These are phyloP conservation scores for Kryphioiulus occultus DNA, from an alignment of 2,888 invertebrate genomes.

Conservation along the genomic window DNA sequence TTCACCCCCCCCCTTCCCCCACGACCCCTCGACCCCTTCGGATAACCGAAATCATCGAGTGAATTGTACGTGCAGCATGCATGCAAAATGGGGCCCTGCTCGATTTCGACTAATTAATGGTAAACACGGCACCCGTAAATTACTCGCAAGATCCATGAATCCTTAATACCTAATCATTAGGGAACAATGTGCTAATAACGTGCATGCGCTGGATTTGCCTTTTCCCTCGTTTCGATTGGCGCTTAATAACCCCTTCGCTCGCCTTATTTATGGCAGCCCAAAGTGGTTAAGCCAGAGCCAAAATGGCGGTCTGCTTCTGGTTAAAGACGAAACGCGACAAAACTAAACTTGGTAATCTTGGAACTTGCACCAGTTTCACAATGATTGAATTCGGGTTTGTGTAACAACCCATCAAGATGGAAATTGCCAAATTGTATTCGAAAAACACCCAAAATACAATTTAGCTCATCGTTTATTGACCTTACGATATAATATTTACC, in stretches of 20 bases:
- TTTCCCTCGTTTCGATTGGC: neutral
- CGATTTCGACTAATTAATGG: neutral
- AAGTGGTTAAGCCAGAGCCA: neutral
- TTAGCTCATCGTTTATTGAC: too few species aligned
- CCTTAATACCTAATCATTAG: constrained; percentile 5
- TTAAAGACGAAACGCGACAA: neutral
- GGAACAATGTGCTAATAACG: constrained; percentile 5
- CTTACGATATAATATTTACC: too few species aligned
- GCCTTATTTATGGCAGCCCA: neutral
- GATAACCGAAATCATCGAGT: too few species aligned
- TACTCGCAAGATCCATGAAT: constrained; percentile 5
- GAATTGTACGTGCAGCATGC: neutral
- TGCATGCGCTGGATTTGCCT: neutral
- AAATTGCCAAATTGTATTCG: too few species aligned
- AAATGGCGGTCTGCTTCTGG: neutral
- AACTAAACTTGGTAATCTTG: too few species aligned
- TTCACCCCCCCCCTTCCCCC: neutral
- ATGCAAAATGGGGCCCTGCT: neutral
- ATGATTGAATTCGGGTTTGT: too few species aligned
- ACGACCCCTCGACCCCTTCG: too few species aligned
- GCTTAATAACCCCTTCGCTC: neutral
- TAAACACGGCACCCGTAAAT: constrained; percentile 5
- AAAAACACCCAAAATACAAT: too few species aligned
- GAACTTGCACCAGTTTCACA: too few species aligned
- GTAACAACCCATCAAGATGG: too few species aligned